phyloP scores from a whole-genome alignment of 2,113 vertebrate species.

The Elanoides forficatus region DNA sequence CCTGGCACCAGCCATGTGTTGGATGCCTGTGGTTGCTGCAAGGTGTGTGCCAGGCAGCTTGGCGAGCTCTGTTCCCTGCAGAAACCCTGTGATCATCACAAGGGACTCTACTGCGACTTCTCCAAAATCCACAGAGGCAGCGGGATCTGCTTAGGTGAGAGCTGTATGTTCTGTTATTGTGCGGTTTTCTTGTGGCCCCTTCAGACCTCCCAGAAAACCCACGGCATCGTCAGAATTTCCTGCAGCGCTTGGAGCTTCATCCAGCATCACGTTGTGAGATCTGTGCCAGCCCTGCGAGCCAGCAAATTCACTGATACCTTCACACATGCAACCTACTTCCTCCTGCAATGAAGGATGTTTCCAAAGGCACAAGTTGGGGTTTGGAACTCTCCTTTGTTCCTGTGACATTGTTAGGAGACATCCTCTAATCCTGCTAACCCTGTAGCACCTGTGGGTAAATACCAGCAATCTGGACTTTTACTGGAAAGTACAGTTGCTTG shows the following conservation, averaged over 20 bases:
- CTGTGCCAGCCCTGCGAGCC: background rate
- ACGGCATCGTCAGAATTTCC: background rate
- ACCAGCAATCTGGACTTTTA: background rate
- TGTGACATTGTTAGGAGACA: background rate
- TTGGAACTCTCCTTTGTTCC: background rate
- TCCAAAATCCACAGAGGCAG: conserved; percentile 60
- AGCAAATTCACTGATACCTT: background rate
- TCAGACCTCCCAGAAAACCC: background rate
- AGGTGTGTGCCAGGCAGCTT: conserved; percentile 77
- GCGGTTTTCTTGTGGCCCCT: background rate
- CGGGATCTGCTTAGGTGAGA: conserved; percentile 79
- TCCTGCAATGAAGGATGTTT: background rate
- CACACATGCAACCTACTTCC: fast-evolving
- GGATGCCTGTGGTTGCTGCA: conserved; percentile 82
- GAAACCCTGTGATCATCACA: conserved; percentile 80
- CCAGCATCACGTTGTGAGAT: background rate
- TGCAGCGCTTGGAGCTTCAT: background rate
- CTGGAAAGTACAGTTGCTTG: background rate
- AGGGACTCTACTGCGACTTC: conserved; percentile 77
- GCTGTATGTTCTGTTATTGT: background rate
- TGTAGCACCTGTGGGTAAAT: background rate
- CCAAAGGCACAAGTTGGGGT: fast-evolving
- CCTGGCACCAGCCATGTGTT: conserved; percentile 73
- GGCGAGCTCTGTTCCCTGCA: conserved; percentile 73
- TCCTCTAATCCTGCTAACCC: background rate